Conservation (phyloP, 2,113 vertebrate genomes). For the Pelvicachromis taeniatus region DNA sequence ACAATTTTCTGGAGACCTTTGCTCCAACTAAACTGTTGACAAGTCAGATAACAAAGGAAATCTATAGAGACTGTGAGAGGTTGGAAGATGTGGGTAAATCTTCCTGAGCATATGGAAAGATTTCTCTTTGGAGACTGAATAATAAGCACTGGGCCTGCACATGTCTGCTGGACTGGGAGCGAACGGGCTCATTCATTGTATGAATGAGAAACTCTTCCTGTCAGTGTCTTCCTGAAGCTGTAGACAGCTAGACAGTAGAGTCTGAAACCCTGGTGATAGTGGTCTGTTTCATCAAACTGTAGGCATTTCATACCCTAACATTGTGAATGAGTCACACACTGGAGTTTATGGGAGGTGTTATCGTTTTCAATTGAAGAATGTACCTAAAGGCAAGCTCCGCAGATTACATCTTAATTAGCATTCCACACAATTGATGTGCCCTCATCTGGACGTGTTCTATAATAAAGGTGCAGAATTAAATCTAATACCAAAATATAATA, state of each 20-base stretch:
- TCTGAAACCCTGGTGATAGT: not conserved
- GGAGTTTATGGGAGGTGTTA: not conserved
- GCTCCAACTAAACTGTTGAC: conserved; percentile 17
- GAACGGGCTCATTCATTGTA: not conserved
- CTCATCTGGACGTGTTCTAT: conserved; percentile 4
- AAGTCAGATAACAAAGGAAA: conserved; percentile 11
- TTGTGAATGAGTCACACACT: not conserved
- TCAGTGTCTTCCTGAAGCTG: not conserved
- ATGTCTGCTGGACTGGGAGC: not conserved
- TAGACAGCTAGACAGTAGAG: not conserved
- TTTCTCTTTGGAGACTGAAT: conserved; percentile 48
- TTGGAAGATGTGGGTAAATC: conserved; percentile 12
- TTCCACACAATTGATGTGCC: conserved; percentile 11
- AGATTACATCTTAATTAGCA: conserved; percentile 49
- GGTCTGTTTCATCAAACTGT: not conserved
- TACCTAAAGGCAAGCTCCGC: conserved; percentile 8
- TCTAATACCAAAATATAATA: not conserved
- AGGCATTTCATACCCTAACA: not conserved
- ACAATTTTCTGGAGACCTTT: conserved; percentile 22
- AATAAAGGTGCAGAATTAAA: conserved; percentile 30
- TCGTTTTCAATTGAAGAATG: conserved; percentile 2
- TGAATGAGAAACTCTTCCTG: not conserved
- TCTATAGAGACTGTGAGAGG: conserved; percentile 1
- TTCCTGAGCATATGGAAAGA: conserved; percentile 3
- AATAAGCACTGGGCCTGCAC: conserved; percentile 27